These are phyloP conservation scores for Pseudopodoces humilis DNA, from an alignment of 2,113 vertebrate species.

Conservation along the genomic window DNA sequence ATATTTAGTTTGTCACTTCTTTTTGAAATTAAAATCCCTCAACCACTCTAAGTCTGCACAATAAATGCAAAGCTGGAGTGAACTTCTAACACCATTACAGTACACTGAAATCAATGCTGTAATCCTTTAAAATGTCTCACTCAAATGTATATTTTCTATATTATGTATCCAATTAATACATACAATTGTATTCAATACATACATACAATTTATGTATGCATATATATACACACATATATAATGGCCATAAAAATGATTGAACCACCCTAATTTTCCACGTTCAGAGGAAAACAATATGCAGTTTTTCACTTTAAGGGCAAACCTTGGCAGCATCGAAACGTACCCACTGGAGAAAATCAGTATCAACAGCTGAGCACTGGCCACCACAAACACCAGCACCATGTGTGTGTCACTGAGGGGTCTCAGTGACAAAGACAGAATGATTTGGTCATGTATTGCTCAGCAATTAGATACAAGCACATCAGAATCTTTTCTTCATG, in stretches of 20 bases:
- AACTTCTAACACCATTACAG: neutral
- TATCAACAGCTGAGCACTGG: neutral
- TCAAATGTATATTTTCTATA: neutral
- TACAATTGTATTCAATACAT: neutral
- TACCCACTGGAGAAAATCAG: neutral
- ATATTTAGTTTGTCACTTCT: neutral
- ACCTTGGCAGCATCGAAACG: neutral
- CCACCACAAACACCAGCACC: neutral
- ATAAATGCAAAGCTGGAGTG: neutral
- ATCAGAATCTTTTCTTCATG: neutral
- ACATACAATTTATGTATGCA: neutral
- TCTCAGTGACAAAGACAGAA: neutral
- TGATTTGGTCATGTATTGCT: neutral
- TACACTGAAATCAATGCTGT: neutral
- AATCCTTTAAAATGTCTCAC: neutral
- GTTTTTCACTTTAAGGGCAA: conserved; percentile 3
- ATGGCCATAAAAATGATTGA: neutral
- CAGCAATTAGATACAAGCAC: neutral
- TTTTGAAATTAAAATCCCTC: neutral
- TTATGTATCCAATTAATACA: neutral
- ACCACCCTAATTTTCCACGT: neutral
- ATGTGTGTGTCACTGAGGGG: neutral
- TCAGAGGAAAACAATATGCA: neutral
- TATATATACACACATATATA: accelerated
- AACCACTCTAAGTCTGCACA: neutral